A percentile compares a stretch with the other conserved stretches of the same genome.
phyloP scores from a whole-genome alignment of 1,140 invertebrate species.

The Papilio polyxenes region DNA sequence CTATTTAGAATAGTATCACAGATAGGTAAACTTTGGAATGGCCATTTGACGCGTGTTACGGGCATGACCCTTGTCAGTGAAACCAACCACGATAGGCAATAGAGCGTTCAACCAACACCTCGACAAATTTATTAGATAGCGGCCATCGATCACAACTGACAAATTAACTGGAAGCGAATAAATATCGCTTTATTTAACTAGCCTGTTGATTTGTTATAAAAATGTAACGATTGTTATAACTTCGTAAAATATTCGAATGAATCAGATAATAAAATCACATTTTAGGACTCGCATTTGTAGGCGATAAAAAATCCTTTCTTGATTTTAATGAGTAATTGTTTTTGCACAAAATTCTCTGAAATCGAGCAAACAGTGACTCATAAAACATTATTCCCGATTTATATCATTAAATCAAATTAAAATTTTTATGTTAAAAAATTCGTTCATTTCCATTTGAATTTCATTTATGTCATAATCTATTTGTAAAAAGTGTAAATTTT shows the following conservation, averaged over 20 bases:
- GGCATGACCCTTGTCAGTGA: conserved; percentile 58
- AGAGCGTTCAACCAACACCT: conserved; percentile 29
- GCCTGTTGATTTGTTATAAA: conserved; percentile 12
- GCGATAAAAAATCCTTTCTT: not conserved
- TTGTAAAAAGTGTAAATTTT: too few species aligned
- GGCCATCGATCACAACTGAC: conserved; percentile 47
- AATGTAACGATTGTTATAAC: not conserved
- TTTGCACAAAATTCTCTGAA: too few species aligned
- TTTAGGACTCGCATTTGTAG: not conserved
- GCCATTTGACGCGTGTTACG: conserved; percentile 56
- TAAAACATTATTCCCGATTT: too few species aligned
- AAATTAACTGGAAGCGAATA: conserved; percentile 51
- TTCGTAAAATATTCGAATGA: not conserved
- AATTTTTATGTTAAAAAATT: too few species aligned
- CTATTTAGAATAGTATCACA: conserved; percentile 50
- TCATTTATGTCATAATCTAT: too few species aligned
- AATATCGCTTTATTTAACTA: conserved; percentile 15
- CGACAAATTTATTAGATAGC: conserved; percentile 46
- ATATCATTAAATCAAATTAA: too few species aligned
- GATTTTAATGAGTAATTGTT: too few species aligned
- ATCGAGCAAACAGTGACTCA: too few species aligned
- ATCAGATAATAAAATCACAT: not conserved
- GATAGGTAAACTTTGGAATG: conserved; percentile 49
- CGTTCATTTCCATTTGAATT: too few species aligned
- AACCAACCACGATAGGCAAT: conserved; percentile 36